These are phyloP conservation scores for Myrmecophaga tridactyla DNA, from an alignment of 2,113 vertebrate genomes.

Conservation along the genomic window DNA sequence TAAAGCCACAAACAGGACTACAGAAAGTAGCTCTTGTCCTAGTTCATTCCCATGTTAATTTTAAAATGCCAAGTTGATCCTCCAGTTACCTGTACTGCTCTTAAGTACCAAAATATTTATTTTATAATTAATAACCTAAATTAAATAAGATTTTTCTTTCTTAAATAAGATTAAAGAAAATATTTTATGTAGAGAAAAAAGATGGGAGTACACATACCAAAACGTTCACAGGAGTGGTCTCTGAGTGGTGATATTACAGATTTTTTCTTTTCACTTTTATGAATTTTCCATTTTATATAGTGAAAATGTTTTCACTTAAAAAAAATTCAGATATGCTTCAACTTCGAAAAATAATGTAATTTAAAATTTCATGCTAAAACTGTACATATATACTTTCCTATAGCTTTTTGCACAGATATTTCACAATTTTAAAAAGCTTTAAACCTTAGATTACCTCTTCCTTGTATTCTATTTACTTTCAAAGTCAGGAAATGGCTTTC, in stretches of 20 bases:
- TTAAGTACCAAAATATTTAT: constrained; percentile 25
- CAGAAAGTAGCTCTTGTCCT: neutral
- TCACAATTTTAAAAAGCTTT: neutral
- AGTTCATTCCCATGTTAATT: neutral
- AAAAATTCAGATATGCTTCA: neutral
- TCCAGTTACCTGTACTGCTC: neutral
- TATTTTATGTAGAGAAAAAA: neutral
- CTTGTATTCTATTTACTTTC: neutral
- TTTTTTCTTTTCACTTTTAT: neutral
- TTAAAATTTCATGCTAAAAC: neutral
- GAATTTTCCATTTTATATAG: neutral
- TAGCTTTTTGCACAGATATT: neutral
- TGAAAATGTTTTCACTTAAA: neutral
- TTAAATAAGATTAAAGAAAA: constrained; percentile 41
- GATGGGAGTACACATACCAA: neutral
- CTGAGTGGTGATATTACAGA: neutral
- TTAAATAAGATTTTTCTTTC: no score
- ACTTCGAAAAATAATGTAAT: neutral
- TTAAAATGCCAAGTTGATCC: neutral
- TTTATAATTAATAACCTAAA: constrained; percentile 7
- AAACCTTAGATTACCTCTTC: neutral
- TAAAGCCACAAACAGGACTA: neutral
- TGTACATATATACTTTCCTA: neutral
- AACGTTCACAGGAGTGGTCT: neutral
- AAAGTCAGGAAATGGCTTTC: neutral